Conservation (phyloP, 2,113 vertebrate species). For the Notiomystis cincta region DNA sequence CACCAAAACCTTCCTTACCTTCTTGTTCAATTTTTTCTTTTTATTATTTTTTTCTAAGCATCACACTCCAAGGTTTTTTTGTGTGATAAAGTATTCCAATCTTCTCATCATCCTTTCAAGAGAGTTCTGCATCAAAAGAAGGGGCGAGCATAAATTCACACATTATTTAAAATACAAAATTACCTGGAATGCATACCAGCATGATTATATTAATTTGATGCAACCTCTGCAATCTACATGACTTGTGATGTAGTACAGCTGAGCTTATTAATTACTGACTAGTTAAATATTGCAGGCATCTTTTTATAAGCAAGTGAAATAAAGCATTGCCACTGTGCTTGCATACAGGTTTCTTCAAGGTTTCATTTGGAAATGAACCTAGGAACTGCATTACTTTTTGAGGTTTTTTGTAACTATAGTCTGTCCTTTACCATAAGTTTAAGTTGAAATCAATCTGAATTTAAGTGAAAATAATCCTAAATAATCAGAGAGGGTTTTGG, state of each 20-base stretch:
- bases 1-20: neutral
- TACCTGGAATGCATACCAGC: neutral
- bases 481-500: too few species aligned
- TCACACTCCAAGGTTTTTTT: neutral
- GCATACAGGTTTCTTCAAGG: neutral
- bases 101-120: neutral
- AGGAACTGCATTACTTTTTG: neutral
- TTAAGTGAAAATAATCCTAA: neutral
- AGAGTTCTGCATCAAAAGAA: neutral
- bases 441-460: neutral
- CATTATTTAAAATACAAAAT: neutral
- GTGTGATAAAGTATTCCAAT: neutral
- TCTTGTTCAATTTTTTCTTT: neutral
- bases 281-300: neutral
- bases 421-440: neutral
- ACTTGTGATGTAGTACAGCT: slow-evolving; percentile 14
- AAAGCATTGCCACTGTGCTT: neutral
- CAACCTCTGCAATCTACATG: neutral
- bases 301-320: neutral
- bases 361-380: neutral
- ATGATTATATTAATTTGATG: neutral
- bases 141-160: neutral
- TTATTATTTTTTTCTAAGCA: neutral
- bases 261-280: slow-evolving; percentile 35
- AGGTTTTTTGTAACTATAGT: neutral